Conservation (phyloP, 2,113 vertebrate genomes). For the Grantiella picta region DNA sequence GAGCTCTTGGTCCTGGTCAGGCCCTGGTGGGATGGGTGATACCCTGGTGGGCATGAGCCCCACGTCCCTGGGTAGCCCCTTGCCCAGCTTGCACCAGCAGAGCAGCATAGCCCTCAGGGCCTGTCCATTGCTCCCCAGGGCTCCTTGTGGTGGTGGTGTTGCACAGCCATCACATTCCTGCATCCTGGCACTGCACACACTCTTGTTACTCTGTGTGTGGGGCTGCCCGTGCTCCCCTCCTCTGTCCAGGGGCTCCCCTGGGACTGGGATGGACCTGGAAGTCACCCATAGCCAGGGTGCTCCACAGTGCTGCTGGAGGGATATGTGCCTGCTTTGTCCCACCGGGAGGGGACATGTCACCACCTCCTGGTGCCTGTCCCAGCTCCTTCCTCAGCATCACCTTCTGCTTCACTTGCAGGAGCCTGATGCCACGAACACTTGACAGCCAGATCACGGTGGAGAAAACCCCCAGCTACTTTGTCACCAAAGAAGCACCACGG, state of each 20-base stretch:
- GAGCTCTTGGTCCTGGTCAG: not conserved
- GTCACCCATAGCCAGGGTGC: not conserved
- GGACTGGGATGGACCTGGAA: not conserved
- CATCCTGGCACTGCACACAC: not conserved
- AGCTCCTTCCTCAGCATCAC: not conserved
- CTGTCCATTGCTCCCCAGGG: not conserved
- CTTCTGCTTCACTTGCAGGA: conserved; percentile 70
- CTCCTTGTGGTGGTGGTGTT: not conserved
- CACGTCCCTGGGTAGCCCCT: not conserved
- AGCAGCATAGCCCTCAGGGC: not conserved
- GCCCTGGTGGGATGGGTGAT: not conserved
- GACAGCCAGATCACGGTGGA: conserved; percentile 94
- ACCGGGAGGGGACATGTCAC: fast-evolving
- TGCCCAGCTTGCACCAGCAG: fast-evolving
- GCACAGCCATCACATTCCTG: not conserved
- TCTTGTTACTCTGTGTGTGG: fast-evolving
- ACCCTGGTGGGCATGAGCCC: not conserved
- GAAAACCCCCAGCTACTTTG: conserved; percentile 97
- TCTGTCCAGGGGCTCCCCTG: not conserved
- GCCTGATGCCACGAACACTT: conserved; percentile 89
- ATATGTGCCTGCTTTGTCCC: not conserved
- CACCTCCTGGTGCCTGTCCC: not conserved
- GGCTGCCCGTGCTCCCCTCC: fast-evolving
- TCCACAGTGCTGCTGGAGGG: not conserved
- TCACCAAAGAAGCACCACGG: conserved; percentile 87